Percentiles rank a stretch among this genome's conserved stretches.
phyloP scores from a whole-genome alignment of 2,113 vertebrate genomes.

The Nothobranchius kuhntae region DNA sequence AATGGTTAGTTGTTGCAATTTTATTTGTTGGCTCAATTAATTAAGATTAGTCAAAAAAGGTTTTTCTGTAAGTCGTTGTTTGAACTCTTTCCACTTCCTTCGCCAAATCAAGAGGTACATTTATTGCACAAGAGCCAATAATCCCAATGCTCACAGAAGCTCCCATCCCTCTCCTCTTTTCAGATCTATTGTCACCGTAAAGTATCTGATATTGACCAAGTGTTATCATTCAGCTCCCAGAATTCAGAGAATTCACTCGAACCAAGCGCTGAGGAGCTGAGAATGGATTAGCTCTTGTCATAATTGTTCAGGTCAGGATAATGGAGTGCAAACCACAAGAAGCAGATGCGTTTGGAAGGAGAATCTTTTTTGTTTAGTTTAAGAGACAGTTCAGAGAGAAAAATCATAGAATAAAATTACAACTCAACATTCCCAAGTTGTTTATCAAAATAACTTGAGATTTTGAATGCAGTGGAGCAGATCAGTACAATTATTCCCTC shows the following conservation, averaged over 20 bases:
- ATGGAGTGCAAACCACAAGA: slow-evolving; percentile 50
- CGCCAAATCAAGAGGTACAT: slow-evolving; percentile 6
- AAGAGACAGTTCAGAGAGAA: slow-evolving; percentile 37
- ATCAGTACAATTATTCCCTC: slow-evolving; percentile 76
- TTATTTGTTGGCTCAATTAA: slow-evolving; percentile 3
- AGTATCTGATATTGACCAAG: slow-evolving; percentile 37
- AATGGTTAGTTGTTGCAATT: no score
- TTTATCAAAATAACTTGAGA: slow-evolving; percentile 53
- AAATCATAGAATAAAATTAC: slow-evolving; percentile 51
- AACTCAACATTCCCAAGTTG: slow-evolving; percentile 35
- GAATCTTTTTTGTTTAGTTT: slow-evolving; percentile 42
- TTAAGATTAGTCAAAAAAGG: neutral
- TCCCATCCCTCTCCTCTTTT: slow-evolving; percentile 1
- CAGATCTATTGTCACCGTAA: slow-evolving; percentile 18
- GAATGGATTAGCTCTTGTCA: slow-evolving; percentile 32
- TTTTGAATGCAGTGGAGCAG: slow-evolving; percentile 55
- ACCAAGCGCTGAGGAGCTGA: slow-evolving; percentile 27
- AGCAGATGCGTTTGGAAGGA: slow-evolving; percentile 11
- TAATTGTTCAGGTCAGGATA: slow-evolving; percentile 36
- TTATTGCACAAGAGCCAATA: slow-evolving; percentile 2
- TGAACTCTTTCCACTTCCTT: slow-evolving; percentile 27
- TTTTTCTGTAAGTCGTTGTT: slow-evolving; percentile 3
- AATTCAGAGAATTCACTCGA: slow-evolving; percentile 28
- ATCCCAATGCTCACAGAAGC: slow-evolving; percentile 22
- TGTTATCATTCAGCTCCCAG: slow-evolving; percentile 14